phyloP scores from a whole-genome alignment of 2,113 vertebrate species.

The Gallinago undulata region DNA sequence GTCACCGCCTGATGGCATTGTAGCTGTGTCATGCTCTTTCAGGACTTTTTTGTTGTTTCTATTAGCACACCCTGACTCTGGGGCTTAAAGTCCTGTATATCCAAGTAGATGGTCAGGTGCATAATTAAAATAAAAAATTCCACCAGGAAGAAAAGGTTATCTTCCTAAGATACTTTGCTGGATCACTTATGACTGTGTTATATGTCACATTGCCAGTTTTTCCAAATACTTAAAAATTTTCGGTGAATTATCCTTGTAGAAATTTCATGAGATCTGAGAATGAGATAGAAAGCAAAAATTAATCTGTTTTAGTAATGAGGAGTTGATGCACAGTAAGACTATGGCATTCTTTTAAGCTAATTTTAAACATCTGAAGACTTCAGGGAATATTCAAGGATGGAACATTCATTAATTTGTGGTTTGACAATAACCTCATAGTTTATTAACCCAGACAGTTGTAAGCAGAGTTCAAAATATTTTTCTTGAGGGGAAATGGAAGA shows the following conservation, averaged over 20 bases:
- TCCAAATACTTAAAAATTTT: not conserved
- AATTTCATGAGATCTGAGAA: not conserved
- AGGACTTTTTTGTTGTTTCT: not conserved
- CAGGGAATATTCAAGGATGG: not conserved
- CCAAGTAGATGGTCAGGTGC: not conserved
- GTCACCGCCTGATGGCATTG: slow-evolving; percentile 9
- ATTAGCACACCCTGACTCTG: not conserved
- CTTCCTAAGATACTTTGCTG: not conserved
- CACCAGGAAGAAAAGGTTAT: not conserved
- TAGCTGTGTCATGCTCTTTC: not conserved
- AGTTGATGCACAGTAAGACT: not conserved
- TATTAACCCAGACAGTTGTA: not conserved
- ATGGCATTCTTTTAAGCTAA: not conserved
- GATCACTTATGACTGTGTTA: not conserved
- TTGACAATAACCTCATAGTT: not conserved
- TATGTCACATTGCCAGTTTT: not conserved
- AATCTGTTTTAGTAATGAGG: not conserved
- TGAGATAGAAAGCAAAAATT: not conserved
- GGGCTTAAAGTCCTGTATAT: not conserved
- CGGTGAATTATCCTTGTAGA: not conserved
- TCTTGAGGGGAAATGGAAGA: not conserved
- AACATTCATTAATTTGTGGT: not conserved
- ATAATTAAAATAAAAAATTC: not conserved
- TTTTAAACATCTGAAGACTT: not conserved
- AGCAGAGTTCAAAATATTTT: not conserved